These are phyloP conservation scores for Nephrotoma appendiculata DNA, from an alignment of 2,888 invertebrate species.

Conservation along the genomic window DNA sequence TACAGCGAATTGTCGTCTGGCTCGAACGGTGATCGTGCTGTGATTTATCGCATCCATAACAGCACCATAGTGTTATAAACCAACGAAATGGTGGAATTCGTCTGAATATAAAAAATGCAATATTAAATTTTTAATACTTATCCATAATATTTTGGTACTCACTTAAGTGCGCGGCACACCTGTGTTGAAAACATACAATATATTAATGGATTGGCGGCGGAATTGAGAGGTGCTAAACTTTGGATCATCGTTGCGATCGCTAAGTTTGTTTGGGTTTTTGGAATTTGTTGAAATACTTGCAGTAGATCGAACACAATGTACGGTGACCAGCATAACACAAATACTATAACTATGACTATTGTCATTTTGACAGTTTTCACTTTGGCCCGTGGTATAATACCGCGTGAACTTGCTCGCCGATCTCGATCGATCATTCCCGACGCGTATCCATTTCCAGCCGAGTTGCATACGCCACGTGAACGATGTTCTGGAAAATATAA, in stretches of 20 bases:
- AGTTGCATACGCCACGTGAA: conserved; percentile 11
- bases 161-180: conserved; percentile 74
- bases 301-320: conserved; percentile 85
- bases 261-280: conserved; percentile 60
- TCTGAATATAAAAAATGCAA: conserved; percentile 14
- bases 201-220: conserved; percentile 87
- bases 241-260: conserved; percentile 84
- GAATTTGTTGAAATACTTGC: conserved; percentile 74
- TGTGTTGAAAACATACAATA: conserved; percentile 88
- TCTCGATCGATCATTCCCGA: conserved; percentile 33
- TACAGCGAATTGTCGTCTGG: conserved; percentile 22
- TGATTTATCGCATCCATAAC: conserved; percentile 24
- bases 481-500: conserved; percentile 18
- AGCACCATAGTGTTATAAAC: conserved; percentile 37
- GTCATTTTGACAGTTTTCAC: conserved; percentile 98
- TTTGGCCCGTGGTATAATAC: conserved; percentile 87
- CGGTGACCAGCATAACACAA: conserved; percentile 89
- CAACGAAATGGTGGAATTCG: conserved; percentile 53
- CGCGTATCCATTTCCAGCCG: not conserved
- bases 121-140: not conserved
- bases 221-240: conserved; percentile 81
- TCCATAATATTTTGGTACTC: conserved; percentile 19
- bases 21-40: conserved; percentile 9
- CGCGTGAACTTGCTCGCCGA: conserved; percentile 74
- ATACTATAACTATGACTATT: conserved; percentile 88